Evolutionary conservation across 2,113 vertebrate species (phyloP).

Genomic region (Bungarus multicinctus): DNA sequence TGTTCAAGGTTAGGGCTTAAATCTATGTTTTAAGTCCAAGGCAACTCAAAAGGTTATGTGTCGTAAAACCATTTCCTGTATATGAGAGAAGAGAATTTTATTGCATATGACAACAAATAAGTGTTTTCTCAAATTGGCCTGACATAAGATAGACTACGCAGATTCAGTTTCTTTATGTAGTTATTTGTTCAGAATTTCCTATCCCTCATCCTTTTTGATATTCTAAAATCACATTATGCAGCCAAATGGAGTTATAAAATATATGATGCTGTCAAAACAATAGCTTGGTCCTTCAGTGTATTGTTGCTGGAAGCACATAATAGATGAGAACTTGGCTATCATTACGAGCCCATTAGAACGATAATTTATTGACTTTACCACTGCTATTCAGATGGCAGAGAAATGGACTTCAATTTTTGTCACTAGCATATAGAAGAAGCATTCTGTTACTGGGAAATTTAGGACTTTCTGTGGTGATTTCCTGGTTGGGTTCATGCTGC

Average conservation of each 20-base stretch:
- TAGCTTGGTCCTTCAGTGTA: neutral
- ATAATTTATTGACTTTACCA: conserved; percentile 13
- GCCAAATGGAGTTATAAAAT: conserved; percentile 11
- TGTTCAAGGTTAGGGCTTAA: neutral
- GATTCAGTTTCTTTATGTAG: neutral
- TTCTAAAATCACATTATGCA: conserved; percentile 5
- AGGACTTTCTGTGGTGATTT: neutral
- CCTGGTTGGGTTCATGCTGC: neutral
- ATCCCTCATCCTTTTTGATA: neutral
- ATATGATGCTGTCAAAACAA: conserved; percentile 32
- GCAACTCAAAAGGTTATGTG: neutral
- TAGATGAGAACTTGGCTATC: conserved; percentile 18
- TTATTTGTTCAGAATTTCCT: neutral
- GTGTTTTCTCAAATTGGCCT: neutral
- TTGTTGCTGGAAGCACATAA: conserved; percentile 23
- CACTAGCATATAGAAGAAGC: neutral
- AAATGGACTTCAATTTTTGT: neutral
- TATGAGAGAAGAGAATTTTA: neutral
- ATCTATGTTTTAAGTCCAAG: neutral
- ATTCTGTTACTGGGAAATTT: neutral
- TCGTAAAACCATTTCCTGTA: neutral
- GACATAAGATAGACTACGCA: neutral
- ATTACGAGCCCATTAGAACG: conserved; percentile 3
- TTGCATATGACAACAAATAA: neutral
- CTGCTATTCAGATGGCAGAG: neutral